A percentile compares a stretch with the other conserved stretches of the same genome.
Evolutionary conservation across 2,797 vertebrate species (phyloP).

Genomic region (Chiroxiphia lanceolata): DNA sequence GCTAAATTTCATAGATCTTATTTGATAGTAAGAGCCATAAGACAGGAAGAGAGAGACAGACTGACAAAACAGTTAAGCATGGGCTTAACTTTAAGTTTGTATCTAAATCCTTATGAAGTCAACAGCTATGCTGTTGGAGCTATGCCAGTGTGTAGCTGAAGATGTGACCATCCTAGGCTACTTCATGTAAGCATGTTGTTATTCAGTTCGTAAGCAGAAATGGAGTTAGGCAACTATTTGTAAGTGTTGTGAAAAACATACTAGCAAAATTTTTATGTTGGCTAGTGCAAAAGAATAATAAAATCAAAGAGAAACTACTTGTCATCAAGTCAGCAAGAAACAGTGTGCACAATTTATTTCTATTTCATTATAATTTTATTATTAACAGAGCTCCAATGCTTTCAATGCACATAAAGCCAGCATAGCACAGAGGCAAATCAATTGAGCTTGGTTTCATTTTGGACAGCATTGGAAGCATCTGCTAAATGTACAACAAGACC

Average conservation of each 20-base stretch:
- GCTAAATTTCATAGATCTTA: not conserved
- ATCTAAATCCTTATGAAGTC: constrained; percentile 1
- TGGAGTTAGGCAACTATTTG: not conserved
- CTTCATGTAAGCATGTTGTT: not conserved
- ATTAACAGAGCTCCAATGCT: not conserved
- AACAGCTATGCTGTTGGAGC: not conserved
- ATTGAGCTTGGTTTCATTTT: not conserved
- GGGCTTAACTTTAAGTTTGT: constrained; percentile 21
- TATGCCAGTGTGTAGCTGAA: not conserved
- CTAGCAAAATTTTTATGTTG: not conserved
- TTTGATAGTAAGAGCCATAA: not conserved
- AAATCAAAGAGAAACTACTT: not conserved
- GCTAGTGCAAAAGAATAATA: not conserved
- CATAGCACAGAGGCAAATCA: not conserved
- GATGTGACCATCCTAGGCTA: not conserved
- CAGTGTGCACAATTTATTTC: not conserved
- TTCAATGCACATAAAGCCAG: not conserved
- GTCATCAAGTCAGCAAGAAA: not conserved
- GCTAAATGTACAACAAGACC: not conserved
- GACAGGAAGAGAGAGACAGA: not conserved
- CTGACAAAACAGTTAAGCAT: not conserved
- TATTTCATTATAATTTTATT: not conserved
- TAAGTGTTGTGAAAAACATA: not conserved
- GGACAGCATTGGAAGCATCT: not conserved
- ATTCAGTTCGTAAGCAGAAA: not conserved